Percentiles rank a stretch among this genome's conserved stretches.
Conservation (phyloP, 64 coral and sea anemone genomes). For the Catalaphyllia jardinei region DNA sequence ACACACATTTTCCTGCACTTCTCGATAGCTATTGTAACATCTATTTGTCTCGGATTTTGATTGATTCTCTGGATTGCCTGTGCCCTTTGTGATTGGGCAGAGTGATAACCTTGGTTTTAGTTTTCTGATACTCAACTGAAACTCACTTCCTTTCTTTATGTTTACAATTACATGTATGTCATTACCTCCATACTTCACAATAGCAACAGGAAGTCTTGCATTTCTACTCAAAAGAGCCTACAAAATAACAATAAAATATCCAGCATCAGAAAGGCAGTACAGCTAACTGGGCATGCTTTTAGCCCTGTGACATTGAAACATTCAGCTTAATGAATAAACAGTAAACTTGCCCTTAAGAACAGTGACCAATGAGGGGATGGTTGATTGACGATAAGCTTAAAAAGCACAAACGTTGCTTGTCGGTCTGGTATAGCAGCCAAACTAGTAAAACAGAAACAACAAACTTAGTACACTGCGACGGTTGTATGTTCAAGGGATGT, state of each 20-base stretch:
- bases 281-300: no score
- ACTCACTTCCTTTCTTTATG: no score
- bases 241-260: background rate
- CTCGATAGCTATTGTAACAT: no score
- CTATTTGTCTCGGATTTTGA: no score
- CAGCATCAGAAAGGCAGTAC: background rate
- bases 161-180: no score
- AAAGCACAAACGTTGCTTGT: constrained; percentile 87
- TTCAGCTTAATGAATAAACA: background rate
- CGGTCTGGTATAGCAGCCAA: constrained; percentile 67
- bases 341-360: constrained; percentile 70
- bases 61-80: no score
- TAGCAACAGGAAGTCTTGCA: constrained; percentile 77
- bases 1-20: no score
- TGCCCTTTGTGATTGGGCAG: no score
- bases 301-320: no score
- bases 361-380: constrained; percentile 78
- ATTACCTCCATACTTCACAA: constrained; percentile 91
- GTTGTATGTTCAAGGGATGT: background rate
- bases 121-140: no score
- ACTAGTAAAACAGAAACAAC: constrained; percentile 25
- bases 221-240: constrained; percentile 82
- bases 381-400: constrained; percentile 94
- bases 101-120: no score
- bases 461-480: background rate